phyloP scores from a whole-genome alignment of 2,888 invertebrate genomes.

The Hirtodrosophila histrioides region DNA sequence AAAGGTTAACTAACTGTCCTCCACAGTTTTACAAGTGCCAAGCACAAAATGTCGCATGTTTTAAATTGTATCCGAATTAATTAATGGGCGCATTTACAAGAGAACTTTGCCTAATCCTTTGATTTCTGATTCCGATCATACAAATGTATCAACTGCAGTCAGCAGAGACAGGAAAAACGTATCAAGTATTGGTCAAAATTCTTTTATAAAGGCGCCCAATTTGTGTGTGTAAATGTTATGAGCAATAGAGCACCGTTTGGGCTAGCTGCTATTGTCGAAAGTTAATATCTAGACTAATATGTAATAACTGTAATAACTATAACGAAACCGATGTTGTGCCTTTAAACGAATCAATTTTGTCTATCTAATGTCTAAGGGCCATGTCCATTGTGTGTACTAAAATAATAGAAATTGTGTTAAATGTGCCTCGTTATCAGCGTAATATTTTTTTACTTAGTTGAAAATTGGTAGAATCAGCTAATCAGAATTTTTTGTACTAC shows the following conservation, averaged over 20 bases:
- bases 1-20: constrained; percentile 2
- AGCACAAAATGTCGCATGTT: constrained; percentile 74
- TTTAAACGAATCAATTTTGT: constrained; percentile 22
- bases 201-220: background rate
- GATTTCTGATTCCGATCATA: too few species aligned
- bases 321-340: constrained; percentile 44
- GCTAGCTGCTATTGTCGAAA: constrained; percentile 21
- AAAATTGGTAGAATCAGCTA: constrained; percentile 28
- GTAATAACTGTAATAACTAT: constrained; percentile 27
- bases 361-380: constrained; percentile 21
- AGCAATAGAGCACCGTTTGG: constrained; percentile 21
- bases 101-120: too few species aligned
- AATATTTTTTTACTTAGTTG: constrained; percentile 32
- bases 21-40: constrained; percentile 59
- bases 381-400: constrained; percentile 33
- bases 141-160: too few species aligned
- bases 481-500: constrained; percentile 46
- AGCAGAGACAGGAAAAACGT: too few species aligned
- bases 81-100: background rate
- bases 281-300: constrained; percentile 58
- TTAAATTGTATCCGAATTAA: constrained; percentile 34
- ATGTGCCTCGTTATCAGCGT: constrained; percentile 53
- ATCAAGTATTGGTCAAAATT: too few species aligned
- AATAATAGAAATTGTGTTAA: constrained; percentile 28
- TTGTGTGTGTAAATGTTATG: constrained; percentile 61